Base-by-base conservation (phyloP, 1,140 invertebrate genomes). In the Glossosoma conforme region DNA sequence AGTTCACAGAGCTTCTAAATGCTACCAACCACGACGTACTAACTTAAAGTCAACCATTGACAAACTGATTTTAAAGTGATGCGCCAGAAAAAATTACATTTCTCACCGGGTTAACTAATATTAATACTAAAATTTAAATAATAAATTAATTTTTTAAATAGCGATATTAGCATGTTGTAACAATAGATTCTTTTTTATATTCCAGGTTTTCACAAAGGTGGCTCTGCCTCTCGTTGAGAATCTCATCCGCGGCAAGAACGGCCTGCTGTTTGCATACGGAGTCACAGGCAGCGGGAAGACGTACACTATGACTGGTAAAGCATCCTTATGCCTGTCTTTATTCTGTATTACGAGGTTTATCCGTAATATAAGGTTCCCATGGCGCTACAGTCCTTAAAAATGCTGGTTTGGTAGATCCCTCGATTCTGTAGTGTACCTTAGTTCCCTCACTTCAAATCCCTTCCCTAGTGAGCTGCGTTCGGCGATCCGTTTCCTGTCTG, bases 261-360 rank as follows among this genome's bases (percentile, higher is more conserved):
- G 87, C 28, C 72, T 96, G 15, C 68, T 98, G 4, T 97, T 98
- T 65, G 92, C 93, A 0, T 98, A 98, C 68, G 95, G 96, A 17
- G 90, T 98, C 2, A 98, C 95, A 3, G 92, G 92, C 1, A 97
- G 93, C 55, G 96, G 96, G 0, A 91, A 98, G 75, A 98, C 96
- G 0, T 93, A 85, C 62, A 98, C 94, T 1, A 95, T 98, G 87
- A 92, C 86, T 8, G 93, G 81, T 49, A 58, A 37, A 38, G 32
- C 15, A 15, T 9, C 14, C 14, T 17, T 17, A 9, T 37, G 8
- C 35, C 6, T 37, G 35, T 8, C 15, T 37, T n/a, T n/a, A n/a
- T n/a, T n/a, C n/a, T n/a, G n/a, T n/a, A n/a, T n/a, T n/a, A n/a
- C n/a, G n/a, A n/a, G n/a, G n/a, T n/a, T n/a, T n/a, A n/a, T n/a